phyloP scores from a whole-genome alignment of 2,888 invertebrate genomes.

The Lypha dubia region DNA sequence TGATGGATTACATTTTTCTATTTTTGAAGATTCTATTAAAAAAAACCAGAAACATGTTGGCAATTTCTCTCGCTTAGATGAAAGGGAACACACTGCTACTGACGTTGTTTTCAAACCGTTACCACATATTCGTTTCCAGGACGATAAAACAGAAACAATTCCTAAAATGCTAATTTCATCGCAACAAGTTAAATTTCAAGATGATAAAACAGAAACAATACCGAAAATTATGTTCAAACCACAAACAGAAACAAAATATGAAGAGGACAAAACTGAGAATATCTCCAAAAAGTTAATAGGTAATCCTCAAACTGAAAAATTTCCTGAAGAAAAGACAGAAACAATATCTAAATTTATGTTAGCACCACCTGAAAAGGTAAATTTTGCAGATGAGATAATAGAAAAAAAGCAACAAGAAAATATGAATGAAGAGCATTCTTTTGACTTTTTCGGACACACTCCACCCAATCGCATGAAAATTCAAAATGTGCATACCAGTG shows the following conservation, averaged over 20 bases:
- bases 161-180: conserved; percentile 74
- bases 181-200: conserved; percentile 74
- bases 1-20: conserved; percentile 69
- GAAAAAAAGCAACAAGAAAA: conserved; percentile 9
- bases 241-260: conserved; percentile 59
- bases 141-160: conserved; percentile 81
- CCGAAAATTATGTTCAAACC: conserved; percentile 75
- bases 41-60: conserved; percentile 74
- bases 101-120: conserved; percentile 74
- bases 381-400: conserved; percentile 68
- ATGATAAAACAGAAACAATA: conserved; percentile 81
- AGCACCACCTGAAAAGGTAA: conserved; percentile 25
- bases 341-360: conserved; percentile 64
- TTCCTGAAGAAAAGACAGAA: conserved; percentile 74
- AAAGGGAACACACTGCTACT: too few species aligned
- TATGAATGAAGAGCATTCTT: conserved; percentile 73
- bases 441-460: conserved; percentile 77
- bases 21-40: conserved; percentile 77
- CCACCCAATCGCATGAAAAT: conserved; percentile 74
- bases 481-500: conserved; percentile 1
- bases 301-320: conserved; percentile 38
- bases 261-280: conserved; percentile 74
- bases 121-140: conserved; percentile 76
- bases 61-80: conserved; percentile 78
- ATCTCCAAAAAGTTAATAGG: conserved; percentile 68